Evolutionary conservation across 2,113 vertebrate genomes (phyloP), one percentile per base, ranked within the genome.

Genomic region (Elaphurus davidianus): DNA sequence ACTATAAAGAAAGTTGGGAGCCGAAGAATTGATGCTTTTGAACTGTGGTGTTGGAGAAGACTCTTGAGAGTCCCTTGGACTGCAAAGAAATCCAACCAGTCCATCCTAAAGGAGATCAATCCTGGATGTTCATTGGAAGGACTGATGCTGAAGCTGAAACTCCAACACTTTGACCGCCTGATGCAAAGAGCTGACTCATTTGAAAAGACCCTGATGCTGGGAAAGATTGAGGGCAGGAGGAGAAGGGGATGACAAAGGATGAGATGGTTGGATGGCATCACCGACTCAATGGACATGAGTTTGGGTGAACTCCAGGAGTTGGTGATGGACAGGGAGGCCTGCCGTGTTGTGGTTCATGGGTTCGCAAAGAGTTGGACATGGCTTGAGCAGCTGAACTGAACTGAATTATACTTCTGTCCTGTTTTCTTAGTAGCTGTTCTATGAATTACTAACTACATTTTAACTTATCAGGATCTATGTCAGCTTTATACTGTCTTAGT

Each of bases 341-440:
- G 67, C 10, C 0, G n/a, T 71, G n/a, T 10, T 40, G 9, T 0
- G 4, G 9, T 71, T 71, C n/a, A 40, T 79, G 19, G n/a, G 2
- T 0, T 71, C 0, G 0, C 67, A 71, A 40, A 71, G 9, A 36
- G 19, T 12, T 12, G 10, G 19, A 74, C 67, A 74, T 0, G 21
- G 23, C 67, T 74, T 74, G 19, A 74, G 21, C 5, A 23, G 23
- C 67, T 74, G 36, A 74, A 71, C n/a, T 71, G n/a, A 71, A 74
- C 67, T 74, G 67, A 74, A 74, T 40, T 79, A 79, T 79, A 79
- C 76, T 79, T 79, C 47, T 79, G 76, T 79, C 27, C 45, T 50
- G 36, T 33, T 79, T 79, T 50, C 76, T 79, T 79, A 79, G 76
- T 50, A 50, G 43, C 45, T 79, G 16, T 47, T 79, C 76, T 79